phyloP scores from a whole-genome alignment of 2,797 vertebrate species.

The Coilia nasus region DNA sequence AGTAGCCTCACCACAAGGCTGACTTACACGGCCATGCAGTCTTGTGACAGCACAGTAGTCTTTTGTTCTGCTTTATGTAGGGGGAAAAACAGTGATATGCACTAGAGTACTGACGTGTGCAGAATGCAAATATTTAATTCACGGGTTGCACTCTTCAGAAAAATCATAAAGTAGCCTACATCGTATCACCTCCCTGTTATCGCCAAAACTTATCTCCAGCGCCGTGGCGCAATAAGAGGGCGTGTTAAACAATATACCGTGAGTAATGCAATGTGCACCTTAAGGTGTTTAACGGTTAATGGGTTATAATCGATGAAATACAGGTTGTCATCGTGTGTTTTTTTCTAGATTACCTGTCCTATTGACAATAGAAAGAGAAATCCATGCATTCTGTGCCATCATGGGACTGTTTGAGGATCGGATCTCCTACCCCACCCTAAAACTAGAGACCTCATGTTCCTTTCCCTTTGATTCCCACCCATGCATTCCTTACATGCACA shows the following conservation, averaged over 20 bases:
- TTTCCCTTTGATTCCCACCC: neutral
- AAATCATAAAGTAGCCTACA: neutral
- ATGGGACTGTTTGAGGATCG: neutral
- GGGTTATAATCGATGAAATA: neutral
- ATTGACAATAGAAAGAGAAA: neutral
- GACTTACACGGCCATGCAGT: neutral
- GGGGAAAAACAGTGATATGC: neutral
- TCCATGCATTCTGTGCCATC: neutral
- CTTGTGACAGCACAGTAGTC: conserved; percentile 7
- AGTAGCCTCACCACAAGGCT: neutral
- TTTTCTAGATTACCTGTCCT: neutral
- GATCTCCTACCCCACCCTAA: conserved; percentile 15
- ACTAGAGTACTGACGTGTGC: neutral
- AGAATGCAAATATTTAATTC: neutral
- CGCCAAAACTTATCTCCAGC: neutral
- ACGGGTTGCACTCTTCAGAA: neutral
- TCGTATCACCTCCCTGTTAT: neutral
- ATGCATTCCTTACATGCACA: neutral
- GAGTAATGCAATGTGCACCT: neutral
- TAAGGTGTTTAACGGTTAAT: neutral
- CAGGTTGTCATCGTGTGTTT: neutral
- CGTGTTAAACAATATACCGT: neutral
- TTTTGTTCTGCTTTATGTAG: neutral
- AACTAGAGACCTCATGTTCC: neutral
- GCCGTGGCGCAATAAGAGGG: neutral